phyloP scores from a whole-genome alignment of 2,888 invertebrate genomes.

The Caenorhabditis sp. region DNA sequence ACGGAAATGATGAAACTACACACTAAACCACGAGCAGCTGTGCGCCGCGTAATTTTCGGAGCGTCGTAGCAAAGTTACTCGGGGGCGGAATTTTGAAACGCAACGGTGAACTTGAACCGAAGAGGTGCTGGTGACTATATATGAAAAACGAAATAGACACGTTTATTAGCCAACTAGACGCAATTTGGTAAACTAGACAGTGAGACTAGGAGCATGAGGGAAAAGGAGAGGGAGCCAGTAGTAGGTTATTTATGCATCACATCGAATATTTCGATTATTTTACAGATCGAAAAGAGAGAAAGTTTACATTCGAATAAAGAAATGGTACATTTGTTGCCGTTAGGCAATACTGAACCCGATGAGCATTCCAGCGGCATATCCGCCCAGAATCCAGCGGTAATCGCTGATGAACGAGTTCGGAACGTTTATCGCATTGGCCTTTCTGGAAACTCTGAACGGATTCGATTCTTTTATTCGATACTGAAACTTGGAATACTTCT shows the following conservation, averaged over 20 bases:
- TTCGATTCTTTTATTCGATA: no score
- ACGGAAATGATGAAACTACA: constrained; percentile 40
- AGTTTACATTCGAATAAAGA: background rate
- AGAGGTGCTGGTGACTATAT: no score
- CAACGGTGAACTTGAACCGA: no score
- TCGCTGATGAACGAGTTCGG: constrained; percentile 40
- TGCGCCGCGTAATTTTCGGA: constrained; percentile 42
- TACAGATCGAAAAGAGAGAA: constrained; percentile 21
- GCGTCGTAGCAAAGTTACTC: constrained; percentile 26
- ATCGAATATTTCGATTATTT: constrained; percentile 21
- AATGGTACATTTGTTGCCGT: background rate
- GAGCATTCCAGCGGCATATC: constrained; percentile 51
- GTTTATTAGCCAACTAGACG: constrained; percentile 16
- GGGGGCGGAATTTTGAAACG: no score
- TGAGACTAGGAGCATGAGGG: constrained; percentile 16
- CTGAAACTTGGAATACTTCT: no score
- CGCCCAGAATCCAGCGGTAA: constrained; percentile 53
- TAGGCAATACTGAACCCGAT: constrained; percentile 56
- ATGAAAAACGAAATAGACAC: background rate
- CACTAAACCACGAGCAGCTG: constrained; percentile 17
- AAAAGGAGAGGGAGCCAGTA: background rate
- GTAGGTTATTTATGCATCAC: constrained; percentile 32
- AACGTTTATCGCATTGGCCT: constrained; percentile 1
- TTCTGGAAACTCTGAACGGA: constrained; percentile 24
- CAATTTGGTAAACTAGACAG: constrained; percentile 32